Base-by-base conservation (phyloP, 2,797 vertebrate species). In the Ctenopoma multispine region DNA sequence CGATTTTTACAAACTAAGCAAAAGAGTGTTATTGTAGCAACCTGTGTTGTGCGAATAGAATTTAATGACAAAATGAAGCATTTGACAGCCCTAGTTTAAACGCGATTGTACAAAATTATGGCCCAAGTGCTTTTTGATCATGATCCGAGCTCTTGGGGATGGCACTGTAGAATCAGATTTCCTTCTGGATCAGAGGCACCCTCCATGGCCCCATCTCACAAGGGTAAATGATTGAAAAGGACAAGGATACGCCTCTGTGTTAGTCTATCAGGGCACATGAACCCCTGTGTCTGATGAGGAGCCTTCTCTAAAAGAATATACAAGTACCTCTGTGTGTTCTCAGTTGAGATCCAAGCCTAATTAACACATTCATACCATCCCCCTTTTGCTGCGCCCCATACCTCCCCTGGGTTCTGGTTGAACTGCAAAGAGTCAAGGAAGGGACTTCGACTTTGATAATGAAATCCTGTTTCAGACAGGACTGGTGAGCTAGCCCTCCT, bases 251-350 rank as follows among this genome's bases (percentile, higher is more conserved):
- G 70, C 77, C 53, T 86, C 72, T 69, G 82, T 86, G 80, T 83
- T 71, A 58, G 74, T 82, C 63, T 78, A 77, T 80, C 86, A 55
- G 72, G 69, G 76, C 79, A 38, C 73, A 84, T 64, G 63, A 84
- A 89, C 58, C 77, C 80, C 44, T 65, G 63, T 59, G 49, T 82
- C 70, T 76, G 78, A 87, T 69, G 79, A 87, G 73, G 70, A 88
- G 63, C 66, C 11, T 80, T 92, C 86, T 91, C 90, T 90, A 78
- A 93, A 92, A 87, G 90, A 94, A 94, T 93, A 93, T 92, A 89
- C 92, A 92, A 93, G 92, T 92, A 90, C 86, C 85, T 91, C 85
- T 88, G 87, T 88, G 85, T 84, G 86, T 86, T 87, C 87, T 90
- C 86, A 77, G 72, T 40, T 82, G 85, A 90, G 87, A 92, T 82